Conservation (phyloP, 2,797 vertebrate species). For the Acipenser ruthenus region DNA sequence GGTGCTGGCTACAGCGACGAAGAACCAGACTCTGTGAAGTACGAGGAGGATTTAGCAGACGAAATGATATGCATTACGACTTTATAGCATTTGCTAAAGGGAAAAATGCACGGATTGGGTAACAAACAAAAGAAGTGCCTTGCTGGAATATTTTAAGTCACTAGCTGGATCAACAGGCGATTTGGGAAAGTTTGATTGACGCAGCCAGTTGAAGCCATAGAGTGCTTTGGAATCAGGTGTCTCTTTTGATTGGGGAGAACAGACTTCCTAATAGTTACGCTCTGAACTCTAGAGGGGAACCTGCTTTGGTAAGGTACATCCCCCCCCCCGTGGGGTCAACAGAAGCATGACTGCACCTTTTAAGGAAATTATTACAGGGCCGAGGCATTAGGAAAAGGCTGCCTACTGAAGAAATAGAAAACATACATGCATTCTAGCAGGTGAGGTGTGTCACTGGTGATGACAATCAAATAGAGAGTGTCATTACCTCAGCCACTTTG, state of each 20-base stretch:
- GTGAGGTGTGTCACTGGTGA: slow-evolving; percentile 58
- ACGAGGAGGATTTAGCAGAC: slow-evolving; percentile 89
- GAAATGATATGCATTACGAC: slow-evolving; percentile 96
- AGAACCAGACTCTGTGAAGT: slow-evolving; percentile 66
- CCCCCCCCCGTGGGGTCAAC: not conserved
- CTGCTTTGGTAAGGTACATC: not conserved
- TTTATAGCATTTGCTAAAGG: slow-evolving; percentile 71
- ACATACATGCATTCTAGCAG: slow-evolving; percentile 17
- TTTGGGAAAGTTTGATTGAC: slow-evolving; percentile 31
- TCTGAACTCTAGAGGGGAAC: not conserved
- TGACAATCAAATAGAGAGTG: slow-evolving; percentile 76
- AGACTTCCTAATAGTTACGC: not conserved
- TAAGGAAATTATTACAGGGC: not conserved
- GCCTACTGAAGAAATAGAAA: slow-evolving; percentile 3
- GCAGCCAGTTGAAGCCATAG: slow-evolving; percentile 59
- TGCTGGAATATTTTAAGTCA: slow-evolving; percentile 55
- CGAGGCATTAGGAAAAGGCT: not conserved
- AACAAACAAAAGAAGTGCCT: slow-evolving; percentile 64
- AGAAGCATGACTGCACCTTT: not conserved
- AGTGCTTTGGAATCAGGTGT: slow-evolving; percentile 28
- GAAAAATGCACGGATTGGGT: slow-evolving; percentile 24
- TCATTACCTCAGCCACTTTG: slow-evolving; percentile 85
- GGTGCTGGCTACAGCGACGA: slow-evolving; percentile 82
- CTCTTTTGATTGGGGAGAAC: slow-evolving; percentile 26
- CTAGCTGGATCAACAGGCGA: slow-evolving; percentile 48